Evolutionary conservation across 2,888 invertebrate genomes (phyloP).

Genomic region (Drosophila ustulata): DNA sequence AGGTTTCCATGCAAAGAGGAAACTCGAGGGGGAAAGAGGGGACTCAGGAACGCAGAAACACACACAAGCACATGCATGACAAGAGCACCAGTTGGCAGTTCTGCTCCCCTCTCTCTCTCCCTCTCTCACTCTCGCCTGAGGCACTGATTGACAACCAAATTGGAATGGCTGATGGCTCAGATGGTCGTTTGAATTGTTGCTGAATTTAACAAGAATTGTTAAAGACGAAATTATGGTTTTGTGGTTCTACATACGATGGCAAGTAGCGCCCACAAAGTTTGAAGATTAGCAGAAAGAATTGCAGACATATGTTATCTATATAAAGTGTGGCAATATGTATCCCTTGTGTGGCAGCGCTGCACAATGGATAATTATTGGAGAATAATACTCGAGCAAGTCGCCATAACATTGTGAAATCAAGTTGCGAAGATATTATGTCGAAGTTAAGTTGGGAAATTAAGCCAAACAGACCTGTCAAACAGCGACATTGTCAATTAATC

Average conservation of each 20-base stretch:
- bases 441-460: no score
- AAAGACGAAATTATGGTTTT: constrained; percentile 6
- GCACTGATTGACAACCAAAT: constrained; percentile 60
- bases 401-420: no score
- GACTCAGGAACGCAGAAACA: background rate
- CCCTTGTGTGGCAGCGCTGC: no score
- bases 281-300: background rate
- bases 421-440: no score
- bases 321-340: no score
- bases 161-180: constrained; percentile 39
- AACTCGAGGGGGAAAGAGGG: background rate
- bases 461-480: no score
- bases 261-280: background rate
- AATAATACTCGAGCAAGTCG: no score
- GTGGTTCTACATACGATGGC: background rate
- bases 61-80: background rate
- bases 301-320: no score
- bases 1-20: constrained; percentile 47
- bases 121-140: constrained; percentile 21
- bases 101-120: background rate
- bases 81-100: constrained; percentile 37
- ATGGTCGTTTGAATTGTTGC: constrained; percentile 14
- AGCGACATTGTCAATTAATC: no score
- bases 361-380: no score
- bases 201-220: background rate